Conservation (phyloP, 92 coral and sea anemone species). For the Meandrina meandrites region DNA sequence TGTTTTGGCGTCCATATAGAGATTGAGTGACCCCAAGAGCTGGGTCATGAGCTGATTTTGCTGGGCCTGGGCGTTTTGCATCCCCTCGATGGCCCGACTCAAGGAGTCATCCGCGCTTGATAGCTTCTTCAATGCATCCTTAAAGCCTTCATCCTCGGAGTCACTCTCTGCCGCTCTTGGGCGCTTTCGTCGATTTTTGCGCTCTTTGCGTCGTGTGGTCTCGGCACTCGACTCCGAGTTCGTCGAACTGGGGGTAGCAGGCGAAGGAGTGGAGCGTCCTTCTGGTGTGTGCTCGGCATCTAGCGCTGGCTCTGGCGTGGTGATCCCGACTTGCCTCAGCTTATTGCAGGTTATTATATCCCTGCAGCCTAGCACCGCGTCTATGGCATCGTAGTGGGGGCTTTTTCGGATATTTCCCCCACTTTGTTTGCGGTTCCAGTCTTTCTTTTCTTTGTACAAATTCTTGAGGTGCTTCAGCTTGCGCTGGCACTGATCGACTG, state of each 20-base stretch:
- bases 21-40: slow-evolving; percentile 51
- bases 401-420: too few relatives aligned
- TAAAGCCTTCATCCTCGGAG: slow-evolving; percentile 55
- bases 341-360: slow-evolving; percentile 59
- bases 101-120: slow-evolving; percentile 51
- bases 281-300: too few relatives aligned
- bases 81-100: slow-evolving; percentile 57
- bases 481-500: too few relatives aligned
- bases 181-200: slow-evolving; percentile 27
- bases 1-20: too few relatives aligned
- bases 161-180: slow-evolving; percentile 38
- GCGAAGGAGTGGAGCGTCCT: slow-evolving; percentile 44
- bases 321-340: slow-evolving; percentile 47
- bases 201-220: too few relatives aligned
- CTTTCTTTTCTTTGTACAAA: too few relatives aligned
- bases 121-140: slow-evolving; percentile 56
- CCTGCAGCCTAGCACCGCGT: too few relatives aligned
- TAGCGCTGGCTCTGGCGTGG: slow-evolving; percentile 46
- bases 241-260: slow-evolving; percentile 31
- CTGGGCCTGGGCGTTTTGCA: slow-evolving; percentile 54
- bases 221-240: slow-evolving; percentile 42
- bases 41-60: slow-evolving; percentile 48
- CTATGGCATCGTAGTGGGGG: too few relatives aligned
- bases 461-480: too few relatives aligned
- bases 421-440: too few relatives aligned